Percentiles rank a stretch among this genome's conserved stretches.
phyloP scores from a whole-genome alignment of 1,140 invertebrate genomes.

The Sarcophaga peregrina region DNA sequence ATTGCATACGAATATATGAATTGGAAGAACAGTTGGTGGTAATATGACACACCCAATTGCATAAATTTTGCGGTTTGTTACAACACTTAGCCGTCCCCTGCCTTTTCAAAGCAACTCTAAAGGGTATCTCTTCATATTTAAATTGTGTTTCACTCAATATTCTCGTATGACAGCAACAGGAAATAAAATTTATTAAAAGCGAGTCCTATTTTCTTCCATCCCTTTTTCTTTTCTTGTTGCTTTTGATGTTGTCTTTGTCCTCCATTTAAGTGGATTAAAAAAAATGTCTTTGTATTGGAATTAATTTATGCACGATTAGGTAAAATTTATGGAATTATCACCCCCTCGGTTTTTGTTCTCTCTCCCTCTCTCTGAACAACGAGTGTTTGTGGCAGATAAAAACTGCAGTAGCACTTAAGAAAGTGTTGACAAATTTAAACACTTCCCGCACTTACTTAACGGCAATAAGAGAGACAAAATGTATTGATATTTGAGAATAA shows the following conservation, averaged over 20 bases:
- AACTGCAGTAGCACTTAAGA: no score
- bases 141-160: no score
- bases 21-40: background rate
- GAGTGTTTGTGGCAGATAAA: no score
- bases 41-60: background rate
- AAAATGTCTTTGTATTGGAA: background rate
- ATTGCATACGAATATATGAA: background rate
- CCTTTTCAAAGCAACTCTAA: background rate
- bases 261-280: slow-evolving; percentile 2
- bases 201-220: no score
- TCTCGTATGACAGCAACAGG: background rate
- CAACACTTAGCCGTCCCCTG: background rate
- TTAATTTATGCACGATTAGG: background rate
- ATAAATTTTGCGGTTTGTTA: background rate
- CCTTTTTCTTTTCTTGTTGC: background rate
- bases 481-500: no score
- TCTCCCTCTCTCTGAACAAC: no score
- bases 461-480: no score
- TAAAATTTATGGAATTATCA: background rate
- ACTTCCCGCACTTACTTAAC: no score
- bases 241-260: background rate
- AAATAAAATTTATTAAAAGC: background rate
- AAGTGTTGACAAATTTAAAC: no score
- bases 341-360: no score
- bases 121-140: background rate